Evolutionary conservation across 2,888 invertebrate species (phyloP), one percentile per base, ranked within the genome.

Genomic region (Agrypnus murinus): DNA sequence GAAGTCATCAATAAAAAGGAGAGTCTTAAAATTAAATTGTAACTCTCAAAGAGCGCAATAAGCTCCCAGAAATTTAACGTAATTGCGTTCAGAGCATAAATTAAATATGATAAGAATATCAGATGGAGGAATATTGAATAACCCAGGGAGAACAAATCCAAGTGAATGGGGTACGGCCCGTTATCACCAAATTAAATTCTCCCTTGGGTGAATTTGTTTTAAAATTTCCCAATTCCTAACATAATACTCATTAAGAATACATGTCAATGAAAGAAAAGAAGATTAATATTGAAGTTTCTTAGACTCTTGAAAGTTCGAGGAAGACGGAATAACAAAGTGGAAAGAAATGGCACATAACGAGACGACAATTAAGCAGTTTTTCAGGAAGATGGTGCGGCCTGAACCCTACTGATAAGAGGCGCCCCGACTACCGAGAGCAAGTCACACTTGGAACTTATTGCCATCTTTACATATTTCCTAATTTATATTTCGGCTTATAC

Each of bases 161-260:
- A 68, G 46, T 65, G 71, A 73, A 74, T 74, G 66, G 62, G 63
- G 63, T 48, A 40, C 48, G 46, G 64, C 62, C 31, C 72, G 60
- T 71, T 78, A 78, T 77, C 77, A 60, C 66, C 71, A 77, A 78
- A 77, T 78, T 75, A 78, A 78, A 78, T 79, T 79, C 77, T 72
- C 38, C 76, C 76, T 74, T 75, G 64, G 73, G 72, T 77, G 75
- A 77, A 77, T 78, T 78, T 77, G 78, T 76, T 77, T 78, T 76
- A 73, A 74, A 78, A 77, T 78, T 79, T 77, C 76, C 60, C 73
- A 75, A 75, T 73, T 77, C 76, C 77, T 79, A 77, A 77, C 78
- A 78, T 77, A 69, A 65, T 69, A 64, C 71, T 77, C 77, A 78
- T 80, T 79, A 78, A 78, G 77, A 77, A 78, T 77, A 76, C 78